Percentiles rank a stretch among this genome's conserved stretches.
phyloP scores from a whole-genome alignment of 92 coral and sea anemone genomes.

The Siderastrea siderea region DNA sequence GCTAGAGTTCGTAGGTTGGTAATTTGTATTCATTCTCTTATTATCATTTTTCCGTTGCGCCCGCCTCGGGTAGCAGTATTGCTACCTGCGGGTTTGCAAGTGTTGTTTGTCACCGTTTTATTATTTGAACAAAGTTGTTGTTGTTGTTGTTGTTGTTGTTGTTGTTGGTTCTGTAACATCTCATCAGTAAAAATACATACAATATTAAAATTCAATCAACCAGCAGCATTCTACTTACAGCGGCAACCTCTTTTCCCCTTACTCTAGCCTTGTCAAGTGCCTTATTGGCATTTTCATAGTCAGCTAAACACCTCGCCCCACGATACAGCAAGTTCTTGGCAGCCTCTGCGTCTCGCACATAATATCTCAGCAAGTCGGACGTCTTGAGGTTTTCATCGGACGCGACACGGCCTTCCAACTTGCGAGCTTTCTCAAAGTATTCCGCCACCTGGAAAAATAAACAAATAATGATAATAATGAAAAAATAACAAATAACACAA shows the following conservation, averaged over 20 bases:
- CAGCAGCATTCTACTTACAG: slow-evolving; percentile 73
- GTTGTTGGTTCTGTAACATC: too few relatives aligned
- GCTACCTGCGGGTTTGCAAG: too few relatives aligned
- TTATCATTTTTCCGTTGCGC: too few relatives aligned
- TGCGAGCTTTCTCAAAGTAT: slow-evolving; percentile 98
- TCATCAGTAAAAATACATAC: too few relatives aligned
- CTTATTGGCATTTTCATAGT: slow-evolving; percentile 96
- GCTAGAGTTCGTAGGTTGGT: too few relatives aligned
- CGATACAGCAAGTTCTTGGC: slow-evolving; percentile 95
- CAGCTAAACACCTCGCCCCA: slow-evolving; percentile 92
- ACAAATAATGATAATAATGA: background rate
- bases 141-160: too few relatives aligned
- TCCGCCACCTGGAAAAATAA: slow-evolving; percentile 68
- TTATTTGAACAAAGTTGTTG: too few relatives aligned
- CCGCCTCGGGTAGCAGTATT: too few relatives aligned
- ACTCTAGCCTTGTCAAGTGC: slow-evolving; percentile 94
- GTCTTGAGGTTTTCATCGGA: slow-evolving; percentile 94
- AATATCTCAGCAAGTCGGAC: slow-evolving; percentile 92
- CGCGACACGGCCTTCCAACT: slow-evolving; percentile 97
- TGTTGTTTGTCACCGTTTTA: too few relatives aligned
- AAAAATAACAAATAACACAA: too few relatives aligned
- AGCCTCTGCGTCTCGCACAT: slow-evolving; percentile 97
- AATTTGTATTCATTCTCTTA: too few relatives aligned
- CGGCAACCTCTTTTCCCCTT: slow-evolving; percentile 95
- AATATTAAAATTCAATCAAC: too few relatives aligned